Evolutionary conservation across 35 echinoderm and acorn worm genomes (phyloP), one percentile per base, ranked within the genome.

Genomic region (Apostichopus parvimensis): DNA sequence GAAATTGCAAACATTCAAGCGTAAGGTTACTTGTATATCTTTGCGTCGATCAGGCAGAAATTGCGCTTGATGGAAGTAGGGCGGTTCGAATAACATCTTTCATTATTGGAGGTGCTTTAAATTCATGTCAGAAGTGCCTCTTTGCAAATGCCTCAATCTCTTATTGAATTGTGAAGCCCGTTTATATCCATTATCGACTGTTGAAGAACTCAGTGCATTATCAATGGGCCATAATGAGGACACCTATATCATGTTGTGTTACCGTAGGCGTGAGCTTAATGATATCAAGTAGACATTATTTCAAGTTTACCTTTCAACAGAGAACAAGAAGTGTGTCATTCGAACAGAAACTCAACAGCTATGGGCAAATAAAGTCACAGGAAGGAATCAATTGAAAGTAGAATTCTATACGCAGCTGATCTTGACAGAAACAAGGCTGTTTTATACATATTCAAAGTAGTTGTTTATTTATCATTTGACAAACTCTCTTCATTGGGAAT

Each of bases 141-240:
- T 75, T 75, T 75, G 71, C 3, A 75, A 75, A 75, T 75, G 17
- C 71, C 71, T 75, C 0, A 75, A 20, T 75, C 71, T 22, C 71
- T 75, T 75, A 18, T 75, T 75, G 71, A 75, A n/a, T 75, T 75
- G 71, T 20, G 17, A 75, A 75, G 15, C 71, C 71, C 71, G 71
- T 75, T 75, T 75, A 18, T 75, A 75, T 75, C 71, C 11, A 75
- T 75, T 18, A 75, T 75, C 71, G 71, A 75, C 71, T 75, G 7
- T 6, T 22, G 17, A 75, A 75, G 71, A 75, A 75, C 71, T 75
- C 71, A 75, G n/a, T 75, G 17, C 71, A 75, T 75, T 75, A 75
- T n/a, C 71, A 75, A 75, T 75, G 71, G 71, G 17, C 17, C 71
- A 75, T 75, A 75, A 75, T 22, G 20, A 75, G 71, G 71, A 75